Conservation (phyloP, 2,113 vertebrate species). For the Gymnarchus niloticus region DNA sequence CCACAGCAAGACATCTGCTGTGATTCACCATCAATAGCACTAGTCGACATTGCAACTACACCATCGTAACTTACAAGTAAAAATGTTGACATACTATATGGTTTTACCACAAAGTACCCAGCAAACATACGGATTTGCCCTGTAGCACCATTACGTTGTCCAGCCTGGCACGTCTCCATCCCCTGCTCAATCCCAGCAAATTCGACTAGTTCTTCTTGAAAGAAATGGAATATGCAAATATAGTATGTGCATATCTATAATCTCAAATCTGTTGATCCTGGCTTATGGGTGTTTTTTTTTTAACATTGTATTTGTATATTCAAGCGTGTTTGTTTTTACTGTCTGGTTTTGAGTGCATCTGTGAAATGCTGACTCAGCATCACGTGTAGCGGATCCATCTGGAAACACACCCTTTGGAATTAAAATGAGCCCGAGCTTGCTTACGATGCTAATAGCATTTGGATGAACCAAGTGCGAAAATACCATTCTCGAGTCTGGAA, state of each 20-base stretch:
- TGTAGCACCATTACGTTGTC: background rate
- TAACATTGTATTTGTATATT: background rate
- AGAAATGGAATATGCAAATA: background rate
- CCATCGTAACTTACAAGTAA: background rate
- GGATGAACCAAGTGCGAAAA: background rate
- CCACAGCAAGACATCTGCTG: background rate
- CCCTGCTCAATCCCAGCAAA: background rate
- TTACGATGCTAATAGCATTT: background rate
- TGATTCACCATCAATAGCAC: background rate
- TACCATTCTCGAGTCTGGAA: background rate
- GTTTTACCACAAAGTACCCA: too few relatives aligned
- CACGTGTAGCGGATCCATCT: background rate
- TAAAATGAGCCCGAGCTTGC: background rate
- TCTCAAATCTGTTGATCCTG: background rate
- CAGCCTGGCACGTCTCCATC: background rate
- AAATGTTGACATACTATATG: too few relatives aligned
- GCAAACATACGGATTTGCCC: background rate
- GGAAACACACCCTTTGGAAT: constrained; percentile 17
- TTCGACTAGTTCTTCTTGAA: background rate
- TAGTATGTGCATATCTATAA: background rate
- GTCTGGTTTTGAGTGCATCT: constrained; percentile 7
- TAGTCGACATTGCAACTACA: background rate
- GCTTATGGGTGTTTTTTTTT: background rate
- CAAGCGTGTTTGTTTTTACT: background rate
- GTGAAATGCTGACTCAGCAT: background rate